A percentile compares a stretch with the other conserved stretches of the same genome.
Conservation (phyloP, 2,113 vertebrate species). For the Cynoglossus semilaevis region DNA sequence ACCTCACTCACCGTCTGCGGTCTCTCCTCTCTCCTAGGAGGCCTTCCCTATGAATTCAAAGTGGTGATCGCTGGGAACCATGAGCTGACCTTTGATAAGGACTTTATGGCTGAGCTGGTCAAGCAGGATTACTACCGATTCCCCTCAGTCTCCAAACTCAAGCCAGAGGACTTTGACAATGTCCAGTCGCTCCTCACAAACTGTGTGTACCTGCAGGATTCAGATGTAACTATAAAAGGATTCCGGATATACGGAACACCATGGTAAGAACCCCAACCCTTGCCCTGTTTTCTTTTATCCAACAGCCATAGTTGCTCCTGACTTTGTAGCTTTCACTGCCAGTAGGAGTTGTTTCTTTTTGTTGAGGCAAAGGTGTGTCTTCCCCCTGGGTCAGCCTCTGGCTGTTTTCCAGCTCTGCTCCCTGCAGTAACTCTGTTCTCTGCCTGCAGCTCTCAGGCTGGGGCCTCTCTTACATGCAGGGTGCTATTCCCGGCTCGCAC, state of each 20-base stretch:
- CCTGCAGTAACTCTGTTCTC: slow-evolving; percentile 22
- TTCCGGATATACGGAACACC: slow-evolving; percentile 97
- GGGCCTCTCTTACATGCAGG: slow-evolving; percentile 36
- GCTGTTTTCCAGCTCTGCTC: slow-evolving; percentile 41
- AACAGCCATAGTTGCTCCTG: background rate
- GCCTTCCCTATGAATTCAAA: slow-evolving; percentile 97
- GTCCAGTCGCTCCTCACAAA: slow-evolving; percentile 97
- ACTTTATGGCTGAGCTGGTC: slow-evolving; percentile 99
- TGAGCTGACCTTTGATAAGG: slow-evolving; percentile 99
- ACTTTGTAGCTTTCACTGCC: background rate
- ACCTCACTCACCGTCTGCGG: background rate
- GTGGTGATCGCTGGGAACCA: slow-evolving; percentile 99
- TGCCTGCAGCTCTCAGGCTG: slow-evolving; percentile 14
- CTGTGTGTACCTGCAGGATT: slow-evolving; percentile 99
- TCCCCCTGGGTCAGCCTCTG: slow-evolving; percentile 29
- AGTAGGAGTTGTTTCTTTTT: slow-evolving; percentile 12
- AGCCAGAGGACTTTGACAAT: slow-evolving; percentile 99
- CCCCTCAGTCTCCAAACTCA: slow-evolving; percentile 98
- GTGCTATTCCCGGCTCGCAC: slow-evolving; percentile 54
- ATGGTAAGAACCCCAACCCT: slow-evolving; percentile 79
- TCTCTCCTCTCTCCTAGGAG: slow-evolving; percentile 75
- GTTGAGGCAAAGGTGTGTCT: slow-evolving; percentile 37
- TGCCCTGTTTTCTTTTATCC: background rate
- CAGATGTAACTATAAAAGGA: slow-evolving; percentile 96
- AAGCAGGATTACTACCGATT: slow-evolving; percentile 99